These are phyloP conservation scores for Drosophila saltans DNA, from an alignment of 1,140 invertebrate genomes.

Conservation along the genomic window DNA sequence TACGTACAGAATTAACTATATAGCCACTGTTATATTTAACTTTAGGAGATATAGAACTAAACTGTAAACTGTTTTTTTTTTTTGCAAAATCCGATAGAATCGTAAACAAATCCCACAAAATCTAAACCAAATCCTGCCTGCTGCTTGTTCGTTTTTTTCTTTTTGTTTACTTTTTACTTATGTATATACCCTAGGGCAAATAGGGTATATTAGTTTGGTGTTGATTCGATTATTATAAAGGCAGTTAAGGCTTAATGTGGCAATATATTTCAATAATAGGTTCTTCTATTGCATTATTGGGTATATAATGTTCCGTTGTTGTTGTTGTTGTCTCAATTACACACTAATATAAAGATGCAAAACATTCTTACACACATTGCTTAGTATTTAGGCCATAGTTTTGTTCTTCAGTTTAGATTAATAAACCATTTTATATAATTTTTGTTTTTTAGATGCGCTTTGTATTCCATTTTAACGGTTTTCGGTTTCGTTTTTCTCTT, in stretches of 20 bases:
- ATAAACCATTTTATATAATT: constrained; percentile 23
- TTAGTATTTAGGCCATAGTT: constrained; percentile 68
- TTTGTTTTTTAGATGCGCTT: constrained; percentile 44
- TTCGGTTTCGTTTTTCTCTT: constrained; percentile 28
- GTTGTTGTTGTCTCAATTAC: constrained; percentile 59
- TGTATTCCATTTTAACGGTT: neutral
- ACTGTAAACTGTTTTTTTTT: neutral
- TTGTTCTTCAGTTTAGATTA: constrained; percentile 34
- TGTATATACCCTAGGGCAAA: neutral
- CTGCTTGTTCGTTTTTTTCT: neutral
- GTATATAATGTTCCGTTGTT: constrained; percentile 26
- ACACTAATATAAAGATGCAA: constrained; percentile 81
- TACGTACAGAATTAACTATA: neutral
- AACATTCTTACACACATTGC: constrained; percentile 73
- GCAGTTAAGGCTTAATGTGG: constrained; percentile 31
- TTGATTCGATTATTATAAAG: constrained; percentile 30
- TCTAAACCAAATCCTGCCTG: constrained; percentile 6
- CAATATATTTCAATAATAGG: constrained; percentile 11
- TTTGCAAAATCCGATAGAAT: neutral
- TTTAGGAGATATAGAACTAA: neutral
- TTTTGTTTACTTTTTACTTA: neutral
- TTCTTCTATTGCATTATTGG: constrained; percentile 20
- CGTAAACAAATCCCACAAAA: neutral
- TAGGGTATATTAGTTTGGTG: neutral
- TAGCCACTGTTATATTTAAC: neutral